These are phyloP conservation scores for Lepilemur ruficaudatus DNA, from an alignment of 2,797 vertebrate species.

Conservation along the genomic window DNA sequence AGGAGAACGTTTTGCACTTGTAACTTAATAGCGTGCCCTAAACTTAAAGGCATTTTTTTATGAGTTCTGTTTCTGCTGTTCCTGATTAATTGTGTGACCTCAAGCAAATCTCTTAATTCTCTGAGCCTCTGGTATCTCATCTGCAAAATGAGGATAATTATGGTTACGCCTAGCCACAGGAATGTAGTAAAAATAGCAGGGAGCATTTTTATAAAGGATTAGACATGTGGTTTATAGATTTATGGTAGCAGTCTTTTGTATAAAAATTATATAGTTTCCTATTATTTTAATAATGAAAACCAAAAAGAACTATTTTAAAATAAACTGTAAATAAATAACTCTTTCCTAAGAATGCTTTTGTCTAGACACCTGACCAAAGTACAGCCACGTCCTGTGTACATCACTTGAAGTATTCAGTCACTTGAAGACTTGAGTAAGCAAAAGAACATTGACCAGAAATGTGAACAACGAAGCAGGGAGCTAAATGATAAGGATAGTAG, in stretches of 20 bases:
- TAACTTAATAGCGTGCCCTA: neutral
- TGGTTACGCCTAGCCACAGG: constrained; percentile 55
- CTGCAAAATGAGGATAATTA: constrained; percentile 68
- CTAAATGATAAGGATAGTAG: neutral
- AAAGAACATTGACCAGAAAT: constrained; percentile 18
- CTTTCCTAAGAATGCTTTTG: neutral
- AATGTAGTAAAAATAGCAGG: constrained; percentile 69
- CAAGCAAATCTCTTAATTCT: constrained; percentile 69
- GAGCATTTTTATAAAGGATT: constrained; percentile 59
- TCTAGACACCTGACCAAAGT: constrained; percentile 10
- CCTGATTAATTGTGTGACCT: constrained; percentile 67
- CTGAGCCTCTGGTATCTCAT: constrained; percentile 63
- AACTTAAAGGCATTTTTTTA: constrained; percentile 51
- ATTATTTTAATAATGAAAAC: constrained; percentile 42
- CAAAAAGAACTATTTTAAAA: neutral
- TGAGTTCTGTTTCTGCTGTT: constrained; percentile 48
- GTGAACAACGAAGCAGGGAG: neutral
- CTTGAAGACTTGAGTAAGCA: neutral
- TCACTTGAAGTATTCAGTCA: neutral
- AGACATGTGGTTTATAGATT: constrained; percentile 47
- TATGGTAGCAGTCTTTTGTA: constrained; percentile 45
- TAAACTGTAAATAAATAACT: constrained; percentile 22
- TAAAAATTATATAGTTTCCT: constrained; percentile 56
- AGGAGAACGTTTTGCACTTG: constrained; percentile 38
- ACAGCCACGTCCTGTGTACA: neutral